A percentile compares a stretch with the other conserved stretches of the same genome.
Evolutionary conservation across 2,888 invertebrate species (phyloP).

Genomic region (Ochropleura plecta): DNA sequence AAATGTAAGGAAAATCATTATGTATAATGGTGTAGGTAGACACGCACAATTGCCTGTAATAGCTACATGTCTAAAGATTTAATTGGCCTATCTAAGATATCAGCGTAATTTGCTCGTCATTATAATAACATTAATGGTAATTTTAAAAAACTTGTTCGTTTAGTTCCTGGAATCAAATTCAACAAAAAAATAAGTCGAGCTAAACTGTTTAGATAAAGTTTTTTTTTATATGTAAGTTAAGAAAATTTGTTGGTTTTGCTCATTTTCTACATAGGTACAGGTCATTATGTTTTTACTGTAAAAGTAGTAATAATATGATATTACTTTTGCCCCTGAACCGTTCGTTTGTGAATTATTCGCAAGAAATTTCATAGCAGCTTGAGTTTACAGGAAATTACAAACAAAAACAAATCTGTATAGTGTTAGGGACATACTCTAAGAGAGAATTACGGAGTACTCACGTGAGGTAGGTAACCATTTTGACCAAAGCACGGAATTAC

Average conservation of each 20-base stretch:
- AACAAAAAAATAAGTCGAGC: background rate
- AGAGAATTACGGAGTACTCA: no score
- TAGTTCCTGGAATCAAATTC: background rate
- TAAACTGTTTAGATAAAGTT: background rate
- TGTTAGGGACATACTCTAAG: no score
- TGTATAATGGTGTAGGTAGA: constrained; percentile 15
- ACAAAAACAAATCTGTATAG: no score
- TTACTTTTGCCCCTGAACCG: background rate
- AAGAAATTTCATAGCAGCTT: background rate
- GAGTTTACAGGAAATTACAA: background rate
- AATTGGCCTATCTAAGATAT: constrained; percentile 35
- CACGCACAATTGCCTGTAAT: constrained; percentile 25
- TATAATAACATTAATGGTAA: constrained; percentile 18
- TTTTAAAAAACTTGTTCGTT: constrained; percentile 24
- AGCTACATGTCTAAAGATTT: constrained; percentile 28
- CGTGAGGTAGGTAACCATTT: background rate
- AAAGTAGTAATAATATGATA: no score
- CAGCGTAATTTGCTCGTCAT: constrained; percentile 31
- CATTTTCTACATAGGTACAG: background rate
- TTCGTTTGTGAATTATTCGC: background rate
- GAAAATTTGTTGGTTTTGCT: background rate
- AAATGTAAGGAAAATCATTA: constrained; percentile 28
- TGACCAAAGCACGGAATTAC: background rate
- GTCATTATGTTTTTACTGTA: no score
- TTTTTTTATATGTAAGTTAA: background rate